Conservation (phyloP, 1,140 invertebrate species). For the Pseudomyrmex gracilis region DNA sequence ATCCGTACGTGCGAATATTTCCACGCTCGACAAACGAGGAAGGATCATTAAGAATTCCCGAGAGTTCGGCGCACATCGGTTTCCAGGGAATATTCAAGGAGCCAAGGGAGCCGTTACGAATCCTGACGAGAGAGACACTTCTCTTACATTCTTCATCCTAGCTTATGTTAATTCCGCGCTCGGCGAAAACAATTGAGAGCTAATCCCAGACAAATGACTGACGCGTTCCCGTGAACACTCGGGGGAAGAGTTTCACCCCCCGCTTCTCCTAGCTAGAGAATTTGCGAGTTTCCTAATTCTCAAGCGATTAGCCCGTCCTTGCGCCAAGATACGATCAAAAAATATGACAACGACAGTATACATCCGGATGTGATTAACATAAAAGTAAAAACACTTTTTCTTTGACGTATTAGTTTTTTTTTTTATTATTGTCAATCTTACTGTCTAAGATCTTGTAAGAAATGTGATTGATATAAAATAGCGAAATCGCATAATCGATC, state of each 20-base stretch:
- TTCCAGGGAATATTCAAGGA: slow-evolving; percentile 73
- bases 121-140: slow-evolving; percentile 73
- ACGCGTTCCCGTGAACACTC: slow-evolving; percentile 72
- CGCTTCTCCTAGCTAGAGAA: slow-evolving; percentile 51
- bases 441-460: not conserved
- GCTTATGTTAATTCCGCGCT: slow-evolving; percentile 85
- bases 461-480: not conserved
- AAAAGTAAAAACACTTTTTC: not conserved
- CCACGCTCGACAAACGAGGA: slow-evolving; percentile 62
- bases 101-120: slow-evolving; percentile 62
- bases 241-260: slow-evolving; percentile 41
- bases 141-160: slow-evolving; percentile 84
- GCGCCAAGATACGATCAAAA: not conserved
- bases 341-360: slow-evolving; percentile 21
- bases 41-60: slow-evolving; percentile 72
- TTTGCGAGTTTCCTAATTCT: slow-evolving; percentile 66
- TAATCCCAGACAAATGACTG: slow-evolving; percentile 86
- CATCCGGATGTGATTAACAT: too few species aligned
- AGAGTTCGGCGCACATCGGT: slow-evolving; percentile 66
- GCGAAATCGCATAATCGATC: not conserved
- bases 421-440: not conserved
- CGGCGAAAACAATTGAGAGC: slow-evolving; percentile 83
- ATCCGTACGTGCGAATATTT: slow-evolving; percentile 60
- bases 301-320: slow-evolving; percentile 1
- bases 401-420: not conserved